A percentile compares a stretch with the other conserved stretches of the same genome.
Conservation (phyloP, 1,140 invertebrate species). For the Gonioctena quinquepunctata region DNA sequence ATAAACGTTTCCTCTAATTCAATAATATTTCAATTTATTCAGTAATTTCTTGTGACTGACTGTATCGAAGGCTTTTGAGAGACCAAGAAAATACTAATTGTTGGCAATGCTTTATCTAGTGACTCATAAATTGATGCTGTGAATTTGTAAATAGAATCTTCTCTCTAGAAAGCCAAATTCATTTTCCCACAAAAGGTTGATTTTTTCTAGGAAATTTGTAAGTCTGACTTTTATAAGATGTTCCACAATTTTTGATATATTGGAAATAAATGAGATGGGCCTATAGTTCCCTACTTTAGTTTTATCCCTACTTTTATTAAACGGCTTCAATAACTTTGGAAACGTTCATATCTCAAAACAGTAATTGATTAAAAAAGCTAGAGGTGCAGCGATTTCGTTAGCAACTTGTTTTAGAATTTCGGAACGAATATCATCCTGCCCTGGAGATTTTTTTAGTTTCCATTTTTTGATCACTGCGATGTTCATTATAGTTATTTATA, state of each 20-base stretch:
- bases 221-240: conserved; percentile 36
- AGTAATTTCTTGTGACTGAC: background rate
- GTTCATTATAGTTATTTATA: too few species aligned
- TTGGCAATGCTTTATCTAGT: background rate
- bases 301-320: conserved; percentile 40
- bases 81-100: background rate
- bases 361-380: background rate
- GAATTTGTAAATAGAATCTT: conserved; percentile 28
- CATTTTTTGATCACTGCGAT: too few species aligned
- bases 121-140: conserved; percentile 5
- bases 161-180: conserved; percentile 41
- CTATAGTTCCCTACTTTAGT: conserved; percentile 41
- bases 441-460: conserved; percentile 6
- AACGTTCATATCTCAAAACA: conserved; percentile 1
- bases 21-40: conserved; percentile 2
- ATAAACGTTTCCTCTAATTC: too few species aligned
- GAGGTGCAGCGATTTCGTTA: too few species aligned
- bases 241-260: conserved; percentile 47
- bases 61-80: conserved; percentile 3
- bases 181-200: conserved; percentile 30
- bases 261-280: conserved; percentile 38
- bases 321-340: conserved; percentile 36
- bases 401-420: conserved; percentile 7
- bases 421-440: conserved; percentile 5
- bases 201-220: conserved; percentile 27